Evolutionary conservation across 2,888 invertebrate species (phyloP).

Genomic region (Emesis russula): DNA sequence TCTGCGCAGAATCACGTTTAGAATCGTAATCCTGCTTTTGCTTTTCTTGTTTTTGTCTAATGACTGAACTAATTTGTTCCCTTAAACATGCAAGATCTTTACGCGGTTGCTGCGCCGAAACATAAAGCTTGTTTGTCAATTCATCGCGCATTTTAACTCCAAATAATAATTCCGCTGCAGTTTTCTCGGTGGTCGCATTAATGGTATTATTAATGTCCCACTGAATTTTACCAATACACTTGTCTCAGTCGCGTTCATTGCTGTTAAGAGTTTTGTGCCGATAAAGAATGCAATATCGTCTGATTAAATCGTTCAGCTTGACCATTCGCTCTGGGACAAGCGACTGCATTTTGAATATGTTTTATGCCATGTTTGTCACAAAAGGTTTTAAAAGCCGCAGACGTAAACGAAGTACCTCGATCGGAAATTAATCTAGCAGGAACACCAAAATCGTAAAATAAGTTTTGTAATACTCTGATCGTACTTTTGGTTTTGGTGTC

Average conservation of each 20-base stretch:
- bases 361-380: not conserved
- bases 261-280: not conserved
- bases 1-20: too few relatives aligned
- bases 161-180: not conserved
- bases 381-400: not conserved
- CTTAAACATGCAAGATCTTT: too few relatives aligned
- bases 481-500: constrained; percentile 53
- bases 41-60: too few relatives aligned
- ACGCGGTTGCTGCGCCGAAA: too few relatives aligned
- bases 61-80: too few relatives aligned
- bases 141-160: too few relatives aligned
- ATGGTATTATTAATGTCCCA: not conserved
- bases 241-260: not conserved
- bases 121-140: too few relatives aligned
- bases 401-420: not conserved
- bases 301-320: not conserved
- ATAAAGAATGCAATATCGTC: not conserved
- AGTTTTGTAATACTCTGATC: not conserved
- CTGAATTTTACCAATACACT: not conserved
- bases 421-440: not conserved
- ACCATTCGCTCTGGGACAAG: not conserved
- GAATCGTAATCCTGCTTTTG: too few relatives aligned
- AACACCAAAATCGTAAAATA: not conserved
- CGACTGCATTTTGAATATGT: not conserved
- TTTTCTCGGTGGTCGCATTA: not conserved